Evolutionary conservation across 2,888 invertebrate genomes (phyloP).

Genomic region (Nasonovia ribisnigri): DNA sequence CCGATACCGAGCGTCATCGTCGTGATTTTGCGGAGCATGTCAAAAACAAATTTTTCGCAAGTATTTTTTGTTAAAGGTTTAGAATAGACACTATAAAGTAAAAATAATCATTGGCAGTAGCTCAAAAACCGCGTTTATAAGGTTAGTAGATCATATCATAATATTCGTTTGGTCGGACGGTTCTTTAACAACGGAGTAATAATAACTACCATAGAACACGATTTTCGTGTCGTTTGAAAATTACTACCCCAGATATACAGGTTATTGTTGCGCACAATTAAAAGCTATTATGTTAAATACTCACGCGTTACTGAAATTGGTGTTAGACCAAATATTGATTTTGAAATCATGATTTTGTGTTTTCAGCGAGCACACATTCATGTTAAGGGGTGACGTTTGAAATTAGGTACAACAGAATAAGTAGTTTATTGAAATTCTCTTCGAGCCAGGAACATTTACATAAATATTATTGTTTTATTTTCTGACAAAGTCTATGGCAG

Average conservation of each 20-base stretch:
- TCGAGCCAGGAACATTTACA: neutral
- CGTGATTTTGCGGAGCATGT: conserved; percentile 50
- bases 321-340: conserved; percentile 7
- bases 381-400: neutral
- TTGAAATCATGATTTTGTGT: neutral
- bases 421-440: neutral
- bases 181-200: conserved; percentile 16
- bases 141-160: conserved; percentile 47
- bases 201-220: conserved; percentile 19
- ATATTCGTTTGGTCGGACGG: neutral
- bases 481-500: neutral
- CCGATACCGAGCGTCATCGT: conserved; percentile 33
- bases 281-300: neutral
- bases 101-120: conserved; percentile 45
- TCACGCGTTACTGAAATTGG: conserved; percentile 40
- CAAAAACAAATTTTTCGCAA: conserved; percentile 19
- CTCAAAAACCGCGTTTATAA: conserved; percentile 37
- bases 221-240: neutral
- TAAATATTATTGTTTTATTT: neutral
- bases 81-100: conserved; percentile 8
- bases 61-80: neutral
- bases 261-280: neutral
- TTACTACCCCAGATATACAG: neutral
- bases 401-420: neutral
- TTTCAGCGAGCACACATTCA: neutral